Base-by-base conservation (phyloP, 2,888 invertebrate genomes). In the Trichacis sp. region DNA sequence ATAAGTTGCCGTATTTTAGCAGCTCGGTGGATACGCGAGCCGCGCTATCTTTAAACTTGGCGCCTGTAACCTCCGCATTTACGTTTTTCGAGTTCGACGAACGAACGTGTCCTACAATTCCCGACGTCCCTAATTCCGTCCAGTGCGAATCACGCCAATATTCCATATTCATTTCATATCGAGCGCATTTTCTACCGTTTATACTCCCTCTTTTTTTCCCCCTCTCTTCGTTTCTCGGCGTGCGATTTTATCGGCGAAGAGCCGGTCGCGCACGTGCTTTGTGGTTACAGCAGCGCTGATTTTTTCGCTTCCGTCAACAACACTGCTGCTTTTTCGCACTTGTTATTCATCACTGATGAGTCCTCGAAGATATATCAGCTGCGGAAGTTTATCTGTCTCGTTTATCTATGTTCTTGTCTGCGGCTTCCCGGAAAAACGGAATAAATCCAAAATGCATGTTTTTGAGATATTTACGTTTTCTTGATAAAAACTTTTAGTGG, bases 61-160 rank as follows among this genome's bases (percentile, higher is more conserved):
- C 64, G 69, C 53, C 58, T 67, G 69, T 66, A 72, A 69, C 56
- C 54, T 66, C 68, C 40, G 59, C 64, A 65, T 71, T 69, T 69
- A 63, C 64, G 62, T 52, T 63, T 63, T 70, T 68, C 65, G 71
- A 70, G 71, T 71, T 71, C 70, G 71, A 70, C 71, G 71, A 70
- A 73, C 73, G 66, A 68, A 59, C 54, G 55, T 71, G 73, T 73
- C 68, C 69, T 64, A 68, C 70, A 64, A 71, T 70, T 70, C 62
- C 51, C 24, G 29, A 11, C 49, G 60, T 42, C 47, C 53, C 60
- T 63, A 53, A 63, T 67, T 67, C 19, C 53, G 20, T 38, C 30
- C 15, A 9, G 36, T 38, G 14, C 2, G 11, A 11, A 8, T 12
- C 1, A 8, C n/a, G 43, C 17, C n/a, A 11, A 43, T 40, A 43